These are phyloP conservation scores for Brachystomella parvula DNA, from an alignment of 1,140 invertebrate genomes.

Conservation along the genomic window DNA sequence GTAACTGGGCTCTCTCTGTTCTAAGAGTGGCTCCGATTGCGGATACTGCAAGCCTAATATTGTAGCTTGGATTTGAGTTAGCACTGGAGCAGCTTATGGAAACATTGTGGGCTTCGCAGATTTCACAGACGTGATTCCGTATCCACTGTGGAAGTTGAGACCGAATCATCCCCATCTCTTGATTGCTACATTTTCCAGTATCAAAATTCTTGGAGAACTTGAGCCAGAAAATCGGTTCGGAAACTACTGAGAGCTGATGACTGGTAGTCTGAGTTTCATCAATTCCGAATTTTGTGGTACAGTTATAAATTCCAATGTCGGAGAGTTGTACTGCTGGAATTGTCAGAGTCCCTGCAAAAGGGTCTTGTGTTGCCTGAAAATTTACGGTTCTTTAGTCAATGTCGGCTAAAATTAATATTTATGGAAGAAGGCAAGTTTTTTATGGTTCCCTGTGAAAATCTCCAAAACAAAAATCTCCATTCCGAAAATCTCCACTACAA, in stretches of 20 bases:
- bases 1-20: neutral
- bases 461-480: too few species aligned
- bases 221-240: neutral
- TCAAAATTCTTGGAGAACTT: neutral
- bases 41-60: neutral
- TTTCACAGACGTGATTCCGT: neutral
- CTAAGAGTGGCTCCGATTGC: neutral
- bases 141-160: neutral
- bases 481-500: too few species aligned
- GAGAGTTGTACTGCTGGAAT: neutral
- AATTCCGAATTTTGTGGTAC: neutral
- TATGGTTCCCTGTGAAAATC: too few species aligned
- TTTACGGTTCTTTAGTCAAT: too few species aligned
- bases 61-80: neutral
- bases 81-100: neutral
- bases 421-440: too few species aligned
- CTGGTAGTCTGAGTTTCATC: neutral
- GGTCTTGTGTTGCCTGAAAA: neutral
- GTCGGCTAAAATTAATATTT: too few species aligned
- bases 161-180: neutral
- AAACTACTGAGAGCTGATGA: slow-evolving; percentile 4
- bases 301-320: slow-evolving; percentile 9
- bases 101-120: neutral
- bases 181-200: neutral
- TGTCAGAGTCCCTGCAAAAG: neutral